Conservation (phyloP, 2,113 vertebrate genomes). For the Bungarus multicinctus region DNA sequence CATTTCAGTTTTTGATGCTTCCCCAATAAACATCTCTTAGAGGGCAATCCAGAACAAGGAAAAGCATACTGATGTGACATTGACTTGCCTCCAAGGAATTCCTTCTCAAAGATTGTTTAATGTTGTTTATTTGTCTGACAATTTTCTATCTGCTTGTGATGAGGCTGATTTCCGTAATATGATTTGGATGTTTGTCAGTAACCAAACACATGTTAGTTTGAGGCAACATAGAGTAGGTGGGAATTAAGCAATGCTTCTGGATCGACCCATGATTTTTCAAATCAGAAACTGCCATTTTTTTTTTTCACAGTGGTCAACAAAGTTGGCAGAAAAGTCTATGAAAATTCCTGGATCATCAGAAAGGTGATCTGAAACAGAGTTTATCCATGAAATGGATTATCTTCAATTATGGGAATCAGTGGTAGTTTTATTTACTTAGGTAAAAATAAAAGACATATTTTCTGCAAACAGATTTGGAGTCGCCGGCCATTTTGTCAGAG, state of each 20-base stretch:
- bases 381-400: background rate
- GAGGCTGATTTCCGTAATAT: background rate
- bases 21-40: background rate
- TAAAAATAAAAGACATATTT: background rate
- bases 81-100: background rate
- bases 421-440: background rate
- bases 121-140: background rate
- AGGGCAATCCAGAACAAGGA: background rate
- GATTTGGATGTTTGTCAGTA: background rate
- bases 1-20: background rate
- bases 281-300: background rate
- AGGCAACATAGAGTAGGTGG: too few relatives aligned
- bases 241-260: background rate
- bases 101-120: background rate
- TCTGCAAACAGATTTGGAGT: background rate
- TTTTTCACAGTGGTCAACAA: constrained; percentile 2
- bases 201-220: background rate
- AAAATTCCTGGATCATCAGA: background rate
- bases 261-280: background rate
- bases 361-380: background rate
- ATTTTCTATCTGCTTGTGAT: background rate
- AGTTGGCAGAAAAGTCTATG: constrained; percentile 10
- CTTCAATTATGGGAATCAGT: constrained; percentile 3
- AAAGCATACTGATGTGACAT: background rate
- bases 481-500: background rate